These are phyloP conservation scores for Aphaenogaster rudis DNA, from an alignment of 1,140 invertebrate species.

Conservation along the genomic window DNA sequence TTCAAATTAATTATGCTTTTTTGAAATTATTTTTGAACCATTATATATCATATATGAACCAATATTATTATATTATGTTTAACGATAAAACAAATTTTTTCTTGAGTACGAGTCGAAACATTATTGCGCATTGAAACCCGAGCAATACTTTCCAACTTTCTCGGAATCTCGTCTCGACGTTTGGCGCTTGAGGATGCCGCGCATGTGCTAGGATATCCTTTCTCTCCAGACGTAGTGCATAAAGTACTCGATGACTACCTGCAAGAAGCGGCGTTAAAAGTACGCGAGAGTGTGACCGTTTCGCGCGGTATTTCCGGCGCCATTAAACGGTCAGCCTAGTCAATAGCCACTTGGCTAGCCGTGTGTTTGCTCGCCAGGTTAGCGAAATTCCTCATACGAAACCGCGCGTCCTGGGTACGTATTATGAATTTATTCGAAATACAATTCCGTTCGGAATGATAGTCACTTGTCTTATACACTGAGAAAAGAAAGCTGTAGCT, in stretches of 20 bases:
- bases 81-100: background rate
- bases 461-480: too few species aligned
- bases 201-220: constrained; percentile 47
- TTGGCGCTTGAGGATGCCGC: constrained; percentile 29
- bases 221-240: constrained; percentile 10
- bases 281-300: constrained; percentile 70
- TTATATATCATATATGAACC: background rate
- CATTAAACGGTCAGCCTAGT: constrained; percentile 72
- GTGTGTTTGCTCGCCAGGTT: constrained; percentile 70
- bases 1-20: background rate
- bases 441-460: too few species aligned
- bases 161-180: constrained; percentile 45
- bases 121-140: constrained; percentile 31
- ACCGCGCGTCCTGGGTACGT: constrained; percentile 29
- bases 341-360: constrained; percentile 63
- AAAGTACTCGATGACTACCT: constrained; percentile 22
- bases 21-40: background rate
- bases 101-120: background rate
- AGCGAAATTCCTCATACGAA: constrained; percentile 71
- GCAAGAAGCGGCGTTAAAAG: constrained; percentile 34
- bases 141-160: constrained; percentile 43
- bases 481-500: too few species aligned
- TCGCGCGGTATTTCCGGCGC: constrained; percentile 71
- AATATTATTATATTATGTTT: background rate
- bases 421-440: too few species aligned